Evolutionary conservation across 2,888 invertebrate genomes (phyloP).

Genomic region (Neoascia interrupta): DNA sequence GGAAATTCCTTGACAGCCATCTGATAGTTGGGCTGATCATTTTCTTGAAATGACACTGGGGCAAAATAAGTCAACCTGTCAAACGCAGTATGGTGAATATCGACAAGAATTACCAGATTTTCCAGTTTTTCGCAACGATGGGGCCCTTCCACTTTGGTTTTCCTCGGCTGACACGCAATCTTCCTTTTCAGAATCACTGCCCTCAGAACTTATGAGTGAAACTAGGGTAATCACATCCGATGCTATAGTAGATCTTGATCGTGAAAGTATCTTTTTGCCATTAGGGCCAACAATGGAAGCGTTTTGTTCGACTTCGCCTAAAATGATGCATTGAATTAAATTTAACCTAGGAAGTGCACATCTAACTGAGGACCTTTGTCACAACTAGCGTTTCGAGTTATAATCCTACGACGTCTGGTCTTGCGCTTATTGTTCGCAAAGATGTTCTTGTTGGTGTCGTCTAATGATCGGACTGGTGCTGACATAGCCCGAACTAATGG

Average conservation of each 20-base stretch:
- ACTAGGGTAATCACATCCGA: constrained; percentile 84
- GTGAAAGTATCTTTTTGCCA: constrained; percentile 73
- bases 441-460: constrained; percentile 74
- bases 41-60: constrained; percentile 80
- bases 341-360: too few relatives aligned
- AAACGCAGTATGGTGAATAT: background rate
- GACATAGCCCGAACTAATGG: constrained; percentile 80
- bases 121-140: constrained; percentile 77
- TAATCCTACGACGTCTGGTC: constrained; percentile 75
- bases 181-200: constrained; percentile 83
- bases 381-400: constrained; percentile 72
- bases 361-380: constrained; percentile 68
- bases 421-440: constrained; percentile 75
- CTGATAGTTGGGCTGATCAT: constrained; percentile 77
- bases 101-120: constrained; percentile 76
- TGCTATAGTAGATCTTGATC: constrained; percentile 76
- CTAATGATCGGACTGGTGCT: constrained; percentile 78
- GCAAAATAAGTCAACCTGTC: constrained; percentile 10
- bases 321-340: too few relatives aligned
- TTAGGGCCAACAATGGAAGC: constrained; percentile 8
- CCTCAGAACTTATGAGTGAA: constrained; percentile 84
- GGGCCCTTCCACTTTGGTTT: constrained; percentile 74
- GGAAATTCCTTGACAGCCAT: constrained; percentile 77
- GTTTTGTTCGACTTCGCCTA: constrained; percentile 26
- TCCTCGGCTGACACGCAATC: constrained; percentile 72